These are phyloP conservation scores for Drosophila pallidifrons DNA, from an alignment of 1,140 invertebrate genomes.

Conservation along the genomic window DNA sequence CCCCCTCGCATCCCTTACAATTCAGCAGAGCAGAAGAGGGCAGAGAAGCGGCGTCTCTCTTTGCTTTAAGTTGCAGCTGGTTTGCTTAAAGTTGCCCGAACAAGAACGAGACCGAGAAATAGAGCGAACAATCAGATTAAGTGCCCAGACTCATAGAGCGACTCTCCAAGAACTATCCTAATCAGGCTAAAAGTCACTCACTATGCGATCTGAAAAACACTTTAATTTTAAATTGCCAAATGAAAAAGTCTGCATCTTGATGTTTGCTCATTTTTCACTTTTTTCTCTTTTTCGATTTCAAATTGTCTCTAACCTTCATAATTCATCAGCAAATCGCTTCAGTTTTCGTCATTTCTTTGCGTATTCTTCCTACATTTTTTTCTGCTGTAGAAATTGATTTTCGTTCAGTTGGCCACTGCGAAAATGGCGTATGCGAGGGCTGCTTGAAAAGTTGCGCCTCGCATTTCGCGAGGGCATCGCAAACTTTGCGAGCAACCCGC, in stretches of 20 bases:
- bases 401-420: slow-evolving; percentile 57
- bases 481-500: slow-evolving; percentile 56
- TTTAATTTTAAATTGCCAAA: neutral
- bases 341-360: neutral
- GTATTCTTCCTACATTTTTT: slow-evolving; percentile 27
- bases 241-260: neutral
- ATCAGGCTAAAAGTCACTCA: neutral
- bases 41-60: slow-evolving; percentile 13
- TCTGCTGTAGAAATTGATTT: slow-evolving; percentile 68
- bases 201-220: neutral
- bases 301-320: slow-evolving; percentile 6
- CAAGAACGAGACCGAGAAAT: slow-evolving; percentile 1
- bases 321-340: slow-evolving; percentile 15
- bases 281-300: neutral
- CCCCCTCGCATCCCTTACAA: neutral
- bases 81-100: slow-evolving; percentile 33
- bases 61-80: slow-evolving; percentile 53
- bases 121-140: slow-evolving; percentile 40
- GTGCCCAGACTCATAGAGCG: neutral
- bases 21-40: neutral
- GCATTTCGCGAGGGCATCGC: neutral
- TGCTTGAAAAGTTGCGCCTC: neutral
- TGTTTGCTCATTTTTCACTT: neutral
- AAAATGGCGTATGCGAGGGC: slow-evolving; percentile 75
- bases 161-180: neutral